These are phyloP conservation scores for Nematolebias whitei DNA, from an alignment of 2,113 vertebrate genomes.

Conservation along the genomic window DNA sequence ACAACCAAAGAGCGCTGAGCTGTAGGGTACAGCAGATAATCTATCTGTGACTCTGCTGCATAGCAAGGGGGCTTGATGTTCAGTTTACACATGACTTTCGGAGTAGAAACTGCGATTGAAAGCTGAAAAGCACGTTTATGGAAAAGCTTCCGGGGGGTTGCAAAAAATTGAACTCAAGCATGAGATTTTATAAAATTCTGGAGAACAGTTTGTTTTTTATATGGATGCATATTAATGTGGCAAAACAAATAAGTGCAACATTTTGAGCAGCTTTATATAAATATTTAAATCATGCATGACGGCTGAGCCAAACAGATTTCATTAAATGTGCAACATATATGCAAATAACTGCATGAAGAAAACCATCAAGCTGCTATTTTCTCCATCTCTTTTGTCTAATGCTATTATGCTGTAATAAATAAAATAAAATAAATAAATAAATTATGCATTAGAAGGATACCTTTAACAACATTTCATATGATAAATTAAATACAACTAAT, in stretches of 20 bases:
- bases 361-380: constrained; percentile 7
- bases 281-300: constrained; percentile 51
- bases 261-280: constrained; percentile 19
- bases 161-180: constrained; percentile 3
- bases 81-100: constrained; percentile 48
- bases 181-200: constrained; percentile 4
- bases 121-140: constrained; percentile 16
- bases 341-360: constrained; percentile 30
- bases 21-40: constrained; percentile 38
- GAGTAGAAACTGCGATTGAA: constrained; percentile 25
- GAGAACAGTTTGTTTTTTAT: constrained; percentile 2
- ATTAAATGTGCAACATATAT: constrained; percentile 44
- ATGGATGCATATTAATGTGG: constrained; percentile 16
- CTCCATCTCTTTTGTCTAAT: constrained; percentile 19
- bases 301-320: constrained; percentile 30
- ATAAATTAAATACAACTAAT: constrained; percentile 17
- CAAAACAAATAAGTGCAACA: constrained; percentile 3
- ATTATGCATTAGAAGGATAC: constrained; percentile 10
- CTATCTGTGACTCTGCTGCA: constrained; percentile 43
- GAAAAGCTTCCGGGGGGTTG: constrained; percentile 18
- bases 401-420: constrained; percentile 21
- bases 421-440: constrained; percentile 25
- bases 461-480: neutral
- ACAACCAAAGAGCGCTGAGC: constrained; percentile 46
- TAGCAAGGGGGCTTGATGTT: neutral